Conservation (phyloP, 2,888 invertebrate genomes). For the Dysmachus trigonus region DNA sequence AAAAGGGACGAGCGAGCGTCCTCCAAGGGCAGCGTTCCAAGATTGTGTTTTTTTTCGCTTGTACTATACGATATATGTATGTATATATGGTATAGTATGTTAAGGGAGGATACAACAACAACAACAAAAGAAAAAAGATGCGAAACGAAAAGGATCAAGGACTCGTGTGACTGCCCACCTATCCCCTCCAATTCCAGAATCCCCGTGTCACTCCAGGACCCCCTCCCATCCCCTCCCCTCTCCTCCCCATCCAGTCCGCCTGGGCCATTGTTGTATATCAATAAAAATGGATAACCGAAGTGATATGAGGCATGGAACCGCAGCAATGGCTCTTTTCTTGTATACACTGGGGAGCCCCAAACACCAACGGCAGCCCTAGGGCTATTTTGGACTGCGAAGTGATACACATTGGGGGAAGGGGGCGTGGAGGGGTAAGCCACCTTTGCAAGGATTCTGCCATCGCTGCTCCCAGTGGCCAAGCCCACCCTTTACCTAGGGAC, state of each 20-base stretch:
- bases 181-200: neutral
- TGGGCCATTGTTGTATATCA: conserved; percentile 43
- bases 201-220: neutral
- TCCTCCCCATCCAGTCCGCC: too few species aligned
- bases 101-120: too few species aligned
- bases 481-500: too few species aligned
- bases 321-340: conserved; percentile 21
- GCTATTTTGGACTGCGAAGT: conserved; percentile 33
- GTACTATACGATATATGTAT: too few species aligned
- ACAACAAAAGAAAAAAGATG: too few species aligned
- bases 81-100: too few species aligned
- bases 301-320: conserved; percentile 13
- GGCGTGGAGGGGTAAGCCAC: neutral
- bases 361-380: conserved; percentile 12
- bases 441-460: conserved; percentile 6
- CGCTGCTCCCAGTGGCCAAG: neutral
- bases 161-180: neutral
- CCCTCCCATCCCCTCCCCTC: too few species aligned
- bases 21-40: neutral
- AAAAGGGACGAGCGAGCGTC: conserved; percentile 24
- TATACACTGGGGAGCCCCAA: conserved; percentile 13
- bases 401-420: neutral
- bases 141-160: conserved; percentile 6
- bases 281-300: conserved; percentile 45
- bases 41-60: neutral